Base-by-base conservation (phyloP, 2,888 invertebrate genomes). In the Danaus chrysippus region DNA sequence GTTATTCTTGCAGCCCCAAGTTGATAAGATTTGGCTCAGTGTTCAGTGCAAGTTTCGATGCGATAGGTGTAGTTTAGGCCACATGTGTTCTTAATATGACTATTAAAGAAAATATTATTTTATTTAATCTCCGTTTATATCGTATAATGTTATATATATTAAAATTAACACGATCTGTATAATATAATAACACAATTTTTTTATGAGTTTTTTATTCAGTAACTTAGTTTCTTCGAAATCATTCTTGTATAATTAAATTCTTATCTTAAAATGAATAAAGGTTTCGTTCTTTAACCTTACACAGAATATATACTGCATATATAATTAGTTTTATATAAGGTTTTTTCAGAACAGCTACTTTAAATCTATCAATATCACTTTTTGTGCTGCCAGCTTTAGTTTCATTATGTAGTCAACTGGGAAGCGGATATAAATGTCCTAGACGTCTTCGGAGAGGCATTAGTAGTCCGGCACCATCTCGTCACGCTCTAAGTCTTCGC, bases 351-450 rank as follows among this genome's bases (percentile, higher is more conserved):
- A 41, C 42, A 55, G 42, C 13, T 46, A 54, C 54, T 57, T 60
- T 54, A 55, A 54, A 60, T 62, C 61, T 23, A 62, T 56, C 17
- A 59, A 55, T 58, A 58, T 53, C 54, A 54, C 57, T 62, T 56
- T 61, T 65, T 77, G 70, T 65, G 62, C 67, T 71, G 19, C 60
- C 13, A 53, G 42, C 79, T 68, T 75, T 71, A 76, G 70, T 67
- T 64, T 75, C 71, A 73, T 79, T 78, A 75, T 70, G 73, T 72
- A 78, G 79, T 78, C 74, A 68, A 59, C 68, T 71, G 71, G 71
- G 69, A 69, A 68, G 74, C 71, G 75, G 77, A 82, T 84, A 83
- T 82, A 80, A 81, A 80, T 76, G 82, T 82, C 77, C 70, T 71
- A 71, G 73, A 72, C 69, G 75, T 73, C 75, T 70, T 73, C 71